A percentile compares a stretch with the other conserved stretches of the same genome.
Conservation (phyloP, 2,888 invertebrate species). For the Melangyna quadrimaculata region DNA sequence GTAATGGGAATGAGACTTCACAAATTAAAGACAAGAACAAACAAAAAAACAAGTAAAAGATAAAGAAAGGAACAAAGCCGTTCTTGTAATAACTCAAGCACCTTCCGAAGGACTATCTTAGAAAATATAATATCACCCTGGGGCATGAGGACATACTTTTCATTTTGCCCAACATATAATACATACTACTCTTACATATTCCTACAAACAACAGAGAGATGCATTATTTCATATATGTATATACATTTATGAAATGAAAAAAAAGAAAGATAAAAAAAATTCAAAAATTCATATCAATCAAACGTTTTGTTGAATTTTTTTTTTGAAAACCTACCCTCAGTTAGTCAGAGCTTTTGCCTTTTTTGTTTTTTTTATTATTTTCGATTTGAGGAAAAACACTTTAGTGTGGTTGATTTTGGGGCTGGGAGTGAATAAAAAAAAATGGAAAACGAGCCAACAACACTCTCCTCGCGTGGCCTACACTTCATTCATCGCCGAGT, state of each 20-base stretch:
- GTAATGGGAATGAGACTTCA: background rate
- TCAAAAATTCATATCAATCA: conserved; percentile 68
- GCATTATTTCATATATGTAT: conserved; percentile 57
- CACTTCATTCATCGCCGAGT: conserved; percentile 65
- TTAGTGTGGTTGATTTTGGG: background rate
- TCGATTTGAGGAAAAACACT: conserved; percentile 8
- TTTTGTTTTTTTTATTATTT: background rate
- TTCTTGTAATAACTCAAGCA: conserved; percentile 56
- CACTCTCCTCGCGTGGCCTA: conserved; percentile 33
- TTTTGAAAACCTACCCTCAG: background rate
- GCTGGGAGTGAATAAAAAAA: background rate
- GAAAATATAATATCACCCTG: conserved; percentile 24
- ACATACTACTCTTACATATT: background rate
- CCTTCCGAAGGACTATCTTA: conserved; percentile 44
- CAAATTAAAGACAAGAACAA: background rate
- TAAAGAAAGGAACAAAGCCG: background rate
- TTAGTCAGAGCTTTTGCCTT: background rate
- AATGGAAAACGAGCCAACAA: background rate
- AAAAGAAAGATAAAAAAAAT: background rate
- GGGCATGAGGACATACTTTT: conserved; percentile 51
- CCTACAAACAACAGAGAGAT: background rate
- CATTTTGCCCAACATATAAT: conserved; percentile 20
- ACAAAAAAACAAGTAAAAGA: background rate
- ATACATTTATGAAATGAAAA: conserved; percentile 28
- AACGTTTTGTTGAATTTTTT: conserved; percentile 43